Conservation (phyloP, 2,113 vertebrate species). For the Leptobrachium ailaonicum region DNA sequence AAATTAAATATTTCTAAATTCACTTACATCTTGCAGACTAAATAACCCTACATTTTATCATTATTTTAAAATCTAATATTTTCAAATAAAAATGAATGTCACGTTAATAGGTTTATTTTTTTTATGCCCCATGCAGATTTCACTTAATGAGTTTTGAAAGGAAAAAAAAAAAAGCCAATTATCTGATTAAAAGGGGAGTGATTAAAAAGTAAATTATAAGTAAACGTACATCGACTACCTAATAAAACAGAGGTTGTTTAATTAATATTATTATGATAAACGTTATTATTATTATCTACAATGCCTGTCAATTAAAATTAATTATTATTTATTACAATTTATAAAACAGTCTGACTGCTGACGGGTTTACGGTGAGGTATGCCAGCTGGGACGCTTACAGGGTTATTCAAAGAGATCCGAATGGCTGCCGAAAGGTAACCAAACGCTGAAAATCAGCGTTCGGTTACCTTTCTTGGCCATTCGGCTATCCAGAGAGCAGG, state of each 20-base stretch:
- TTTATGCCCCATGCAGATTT: slow-evolving; percentile 53
- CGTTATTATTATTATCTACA: slow-evolving; percentile 50
- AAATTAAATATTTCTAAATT: too few relatives aligned
- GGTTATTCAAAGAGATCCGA: too few relatives aligned
- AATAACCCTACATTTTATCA: not conserved
- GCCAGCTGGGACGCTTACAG: not conserved
- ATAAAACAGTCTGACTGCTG: slow-evolving; percentile 4
- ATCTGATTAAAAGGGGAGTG: slow-evolving; percentile 71
- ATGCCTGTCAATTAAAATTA: slow-evolving; percentile 51
- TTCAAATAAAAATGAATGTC: slow-evolving; percentile 41
- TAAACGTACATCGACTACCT: slow-evolving; percentile 63
- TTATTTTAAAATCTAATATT: slow-evolving; percentile 26
- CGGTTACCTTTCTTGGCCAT: too few relatives aligned
- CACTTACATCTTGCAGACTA: too few relatives aligned
- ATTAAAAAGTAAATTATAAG: slow-evolving; percentile 72
- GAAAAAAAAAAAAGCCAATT: slow-evolving; percentile 54
- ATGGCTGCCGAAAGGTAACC: too few relatives aligned
- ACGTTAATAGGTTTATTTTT: slow-evolving; percentile 39
- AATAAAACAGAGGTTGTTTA: slow-evolving; percentile 12
- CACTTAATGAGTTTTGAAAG: slow-evolving; percentile 56
- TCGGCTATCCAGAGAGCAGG: too few relatives aligned
- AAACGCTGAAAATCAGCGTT: too few relatives aligned
- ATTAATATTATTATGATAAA: not conserved
- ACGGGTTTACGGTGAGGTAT: slow-evolving; percentile 27
- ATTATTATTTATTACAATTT: slow-evolving; percentile 48